Percentiles rank a stretch among this genome's conserved stretches.
phyloP scores from a whole-genome alignment of 2,888 invertebrate genomes.

The Spatulosminthurus flaviceps region DNA sequence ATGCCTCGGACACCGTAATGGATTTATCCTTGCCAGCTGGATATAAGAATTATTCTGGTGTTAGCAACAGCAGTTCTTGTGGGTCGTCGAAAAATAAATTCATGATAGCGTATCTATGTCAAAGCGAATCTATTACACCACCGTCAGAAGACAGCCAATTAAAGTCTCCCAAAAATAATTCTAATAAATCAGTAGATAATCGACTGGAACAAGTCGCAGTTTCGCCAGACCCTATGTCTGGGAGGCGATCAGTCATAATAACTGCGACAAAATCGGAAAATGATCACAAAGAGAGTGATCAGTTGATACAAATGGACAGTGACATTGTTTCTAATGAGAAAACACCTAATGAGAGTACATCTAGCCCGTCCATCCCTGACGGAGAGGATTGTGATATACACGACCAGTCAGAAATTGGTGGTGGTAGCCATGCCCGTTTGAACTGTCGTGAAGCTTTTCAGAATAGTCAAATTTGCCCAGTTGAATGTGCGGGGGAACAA shows the following conservation, averaged over 20 bases:
- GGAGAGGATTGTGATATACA: background rate
- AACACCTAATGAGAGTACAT: background rate
- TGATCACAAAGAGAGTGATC: background rate
- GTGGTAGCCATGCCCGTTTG: no score
- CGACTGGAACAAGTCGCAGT: background rate
- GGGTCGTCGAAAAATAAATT: constrained; percentile 49
- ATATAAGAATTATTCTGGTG: background rate
- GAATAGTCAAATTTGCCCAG: no score
- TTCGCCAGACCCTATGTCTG: constrained; percentile 16
- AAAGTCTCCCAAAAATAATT: background rate
- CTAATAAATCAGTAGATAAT: background rate
- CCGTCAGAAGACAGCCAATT: background rate
- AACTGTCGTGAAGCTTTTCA: no score
- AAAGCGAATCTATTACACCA: constrained; percentile 47
- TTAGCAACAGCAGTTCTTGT: background rate
- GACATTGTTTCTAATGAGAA: background rate
- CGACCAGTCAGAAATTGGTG: no score
- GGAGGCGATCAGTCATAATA: constrained; percentile 51
- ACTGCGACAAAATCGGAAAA: constrained; percentile 1
- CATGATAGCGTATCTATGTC: constrained; percentile 58
- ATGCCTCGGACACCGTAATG: constrained; percentile 13
- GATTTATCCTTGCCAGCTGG: constrained; percentile 29
- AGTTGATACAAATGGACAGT: background rate
- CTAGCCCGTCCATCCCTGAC: background rate
- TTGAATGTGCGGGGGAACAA: no score